Conservation (phyloP, 2,888 invertebrate genomes). For the Scotopteryx bipunctaria region DNA sequence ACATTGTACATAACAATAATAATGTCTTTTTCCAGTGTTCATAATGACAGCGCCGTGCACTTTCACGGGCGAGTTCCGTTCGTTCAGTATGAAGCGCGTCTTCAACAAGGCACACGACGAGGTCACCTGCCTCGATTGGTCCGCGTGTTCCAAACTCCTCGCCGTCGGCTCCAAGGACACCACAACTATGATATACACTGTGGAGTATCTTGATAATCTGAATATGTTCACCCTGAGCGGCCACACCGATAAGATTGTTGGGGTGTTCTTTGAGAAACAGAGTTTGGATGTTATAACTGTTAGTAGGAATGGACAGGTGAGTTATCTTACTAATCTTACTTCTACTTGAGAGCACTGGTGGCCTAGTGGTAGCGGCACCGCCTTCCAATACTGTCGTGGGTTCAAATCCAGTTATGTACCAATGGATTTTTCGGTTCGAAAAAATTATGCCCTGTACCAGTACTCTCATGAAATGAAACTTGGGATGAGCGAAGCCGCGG, state of each 20-base stretch:
- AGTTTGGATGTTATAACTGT: conserved; percentile 93
- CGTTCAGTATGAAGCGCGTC: conserved; percentile 92
- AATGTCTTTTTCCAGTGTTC: conserved; percentile 83
- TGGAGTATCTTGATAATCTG: conserved; percentile 90
- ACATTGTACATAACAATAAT: too few species aligned
- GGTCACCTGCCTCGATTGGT: conserved; percentile 95
- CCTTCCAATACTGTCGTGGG: too few species aligned
- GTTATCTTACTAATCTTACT: not conserved
- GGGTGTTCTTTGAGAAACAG: conserved; percentile 93
- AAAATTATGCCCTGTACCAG: too few species aligned
- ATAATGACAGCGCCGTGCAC: conserved; percentile 94
- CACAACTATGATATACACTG: conserved; percentile 91
- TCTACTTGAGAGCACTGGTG: too few species aligned
- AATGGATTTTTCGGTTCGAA: too few species aligned
- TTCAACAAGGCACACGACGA: conserved; percentile 93
- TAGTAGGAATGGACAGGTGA: conserved; percentile 91
- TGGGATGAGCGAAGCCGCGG: too few species aligned
- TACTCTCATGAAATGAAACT: too few species aligned
- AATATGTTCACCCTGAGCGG: conserved; percentile 90
- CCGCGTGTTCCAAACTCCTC: conserved; percentile 93
- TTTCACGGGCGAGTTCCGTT: conserved; percentile 92
- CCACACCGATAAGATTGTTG: conserved; percentile 93
- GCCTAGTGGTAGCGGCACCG: too few species aligned
- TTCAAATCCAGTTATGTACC: too few species aligned
- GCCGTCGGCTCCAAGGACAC: conserved; percentile 97